Conservation (phyloP, 2,113 vertebrate species). For the Nerophis lumbriciformis region DNA sequence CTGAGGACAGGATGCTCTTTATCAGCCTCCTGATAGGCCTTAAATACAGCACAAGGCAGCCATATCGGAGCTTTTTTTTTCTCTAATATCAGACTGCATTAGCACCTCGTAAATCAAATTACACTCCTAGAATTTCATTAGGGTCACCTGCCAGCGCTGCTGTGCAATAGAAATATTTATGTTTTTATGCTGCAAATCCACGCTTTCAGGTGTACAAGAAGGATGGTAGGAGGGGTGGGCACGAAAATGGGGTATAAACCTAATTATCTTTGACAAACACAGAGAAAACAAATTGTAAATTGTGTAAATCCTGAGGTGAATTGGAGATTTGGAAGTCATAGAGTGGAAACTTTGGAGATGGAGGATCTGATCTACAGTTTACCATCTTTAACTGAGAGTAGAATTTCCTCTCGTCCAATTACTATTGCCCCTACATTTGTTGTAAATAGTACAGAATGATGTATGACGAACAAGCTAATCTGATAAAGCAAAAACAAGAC, state of each 20-base stretch:
- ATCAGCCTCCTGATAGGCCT: slow-evolving; percentile 70
- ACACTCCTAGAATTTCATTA: slow-evolving; percentile 74
- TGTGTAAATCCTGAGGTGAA: slow-evolving; percentile 53
- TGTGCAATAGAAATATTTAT: slow-evolving; percentile 71
- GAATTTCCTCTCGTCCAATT: slow-evolving; percentile 59
- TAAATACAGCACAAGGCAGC: slow-evolving; percentile 71
- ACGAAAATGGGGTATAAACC: slow-evolving; percentile 57
- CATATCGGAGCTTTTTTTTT: slow-evolving; percentile 68
- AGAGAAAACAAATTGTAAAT: slow-evolving; percentile 62
- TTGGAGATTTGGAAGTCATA: slow-evolving; percentile 43
- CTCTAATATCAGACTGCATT: slow-evolving; percentile 74
- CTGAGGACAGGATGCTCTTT: slow-evolving; percentile 68
- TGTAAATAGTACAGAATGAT: slow-evolving; percentile 60
- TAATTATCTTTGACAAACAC: slow-evolving; percentile 71
- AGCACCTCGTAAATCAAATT: slow-evolving; percentile 77
- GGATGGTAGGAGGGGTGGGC: slow-evolving; percentile 19
- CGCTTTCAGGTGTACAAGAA: slow-evolving; percentile 65
- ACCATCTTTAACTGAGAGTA: slow-evolving; percentile 58
- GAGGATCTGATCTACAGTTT: slow-evolving; percentile 44
- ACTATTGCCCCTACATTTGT: slow-evolving; percentile 54
- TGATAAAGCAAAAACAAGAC: slow-evolving; percentile 41
- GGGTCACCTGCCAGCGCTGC: slow-evolving; percentile 70
- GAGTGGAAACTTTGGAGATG: slow-evolving; percentile 48
- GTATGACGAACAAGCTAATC: slow-evolving; percentile 53
- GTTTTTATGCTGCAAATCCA: slow-evolving; percentile 62